A percentile compares a stretch with the other conserved stretches of the same genome.
Conservation (phyloP, 2,797 vertebrate genomes). For the Lithobates pipiens region DNA sequence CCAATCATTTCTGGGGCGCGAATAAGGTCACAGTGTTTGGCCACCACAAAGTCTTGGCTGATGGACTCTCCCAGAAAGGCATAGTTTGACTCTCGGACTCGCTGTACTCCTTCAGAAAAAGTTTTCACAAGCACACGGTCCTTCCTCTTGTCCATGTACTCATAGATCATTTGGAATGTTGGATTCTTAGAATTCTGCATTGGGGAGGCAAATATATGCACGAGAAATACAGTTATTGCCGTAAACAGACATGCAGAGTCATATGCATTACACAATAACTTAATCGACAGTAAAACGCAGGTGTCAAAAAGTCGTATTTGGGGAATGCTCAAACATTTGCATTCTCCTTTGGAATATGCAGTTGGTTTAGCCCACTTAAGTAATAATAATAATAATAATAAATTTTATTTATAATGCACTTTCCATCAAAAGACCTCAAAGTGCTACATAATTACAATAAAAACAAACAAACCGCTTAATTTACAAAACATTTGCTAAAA, state of each 20-base stretch:
- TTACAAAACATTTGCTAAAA: too few relatives aligned
- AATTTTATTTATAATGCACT: too few relatives aligned
- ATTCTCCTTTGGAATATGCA: neutral
- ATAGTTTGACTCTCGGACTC: slow-evolving; percentile 79
- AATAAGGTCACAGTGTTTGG: slow-evolving; percentile 80
- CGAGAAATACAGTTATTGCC: neutral
- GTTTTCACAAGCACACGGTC: slow-evolving; percentile 73
- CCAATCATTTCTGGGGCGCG: slow-evolving; percentile 78
- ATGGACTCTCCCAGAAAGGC: slow-evolving; percentile 88
- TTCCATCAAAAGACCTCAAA: too few relatives aligned
- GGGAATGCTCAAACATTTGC: neutral
- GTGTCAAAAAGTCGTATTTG: neutral
- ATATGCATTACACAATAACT: neutral
- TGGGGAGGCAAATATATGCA: neutral
- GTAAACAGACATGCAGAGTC: neutral
- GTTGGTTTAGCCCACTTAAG: neutral
- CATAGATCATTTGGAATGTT: slow-evolving; percentile 78
- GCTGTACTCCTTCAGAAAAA: slow-evolving; percentile 80
- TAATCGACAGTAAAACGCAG: neutral
- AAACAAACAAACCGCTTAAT: too few relatives aligned
- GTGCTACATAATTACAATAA: too few relatives aligned
- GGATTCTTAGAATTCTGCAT: slow-evolving; percentile 82
- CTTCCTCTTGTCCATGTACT: slow-evolving; percentile 85
- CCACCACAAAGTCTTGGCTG: slow-evolving; percentile 82
- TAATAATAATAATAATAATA: too few relatives aligned